Percentiles rank a stretch among this genome's conserved stretches.
phyloP scores from a whole-genome alignment of 2,113 vertebrate species.

The Bettongia penicillata region DNA sequence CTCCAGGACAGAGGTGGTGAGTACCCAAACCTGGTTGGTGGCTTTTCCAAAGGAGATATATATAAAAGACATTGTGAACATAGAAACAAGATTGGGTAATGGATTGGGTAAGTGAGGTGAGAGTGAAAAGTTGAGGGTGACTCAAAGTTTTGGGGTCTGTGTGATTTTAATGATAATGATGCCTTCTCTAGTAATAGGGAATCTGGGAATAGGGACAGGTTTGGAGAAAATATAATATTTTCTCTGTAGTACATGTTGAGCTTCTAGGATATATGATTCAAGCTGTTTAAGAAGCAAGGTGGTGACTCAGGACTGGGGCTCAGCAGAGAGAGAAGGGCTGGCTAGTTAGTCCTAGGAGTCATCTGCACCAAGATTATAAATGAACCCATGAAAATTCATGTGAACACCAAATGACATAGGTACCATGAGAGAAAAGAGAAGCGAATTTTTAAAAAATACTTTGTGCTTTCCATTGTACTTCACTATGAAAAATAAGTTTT shows the following conservation, averaged over 20 bases:
- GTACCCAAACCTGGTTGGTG: background rate
- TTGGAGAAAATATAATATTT: background rate
- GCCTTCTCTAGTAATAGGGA: background rate
- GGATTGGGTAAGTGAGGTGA: background rate
- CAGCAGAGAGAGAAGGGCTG: background rate
- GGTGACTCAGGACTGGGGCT: background rate
- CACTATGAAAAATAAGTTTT: background rate
- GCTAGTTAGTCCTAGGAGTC: background rate
- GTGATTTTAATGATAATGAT: background rate
- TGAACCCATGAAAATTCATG: background rate
- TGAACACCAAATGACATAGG: background rate
- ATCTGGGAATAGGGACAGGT: background rate
- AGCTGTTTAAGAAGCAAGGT: background rate
- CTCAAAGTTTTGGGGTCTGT: background rate
- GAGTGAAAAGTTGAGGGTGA: background rate
- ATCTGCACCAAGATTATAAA: background rate
- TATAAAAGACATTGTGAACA: background rate
- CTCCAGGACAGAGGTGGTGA: background rate
- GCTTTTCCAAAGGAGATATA: background rate
- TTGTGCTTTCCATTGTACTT: background rate
- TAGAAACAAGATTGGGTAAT: background rate
- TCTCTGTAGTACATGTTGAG: background rate
- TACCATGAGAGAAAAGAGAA: background rate
- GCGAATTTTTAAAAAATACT: background rate
- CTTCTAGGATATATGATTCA: background rate